Conservation (phyloP, 2,888 invertebrate genomes). For the Orchesellides sinensis region DNA sequence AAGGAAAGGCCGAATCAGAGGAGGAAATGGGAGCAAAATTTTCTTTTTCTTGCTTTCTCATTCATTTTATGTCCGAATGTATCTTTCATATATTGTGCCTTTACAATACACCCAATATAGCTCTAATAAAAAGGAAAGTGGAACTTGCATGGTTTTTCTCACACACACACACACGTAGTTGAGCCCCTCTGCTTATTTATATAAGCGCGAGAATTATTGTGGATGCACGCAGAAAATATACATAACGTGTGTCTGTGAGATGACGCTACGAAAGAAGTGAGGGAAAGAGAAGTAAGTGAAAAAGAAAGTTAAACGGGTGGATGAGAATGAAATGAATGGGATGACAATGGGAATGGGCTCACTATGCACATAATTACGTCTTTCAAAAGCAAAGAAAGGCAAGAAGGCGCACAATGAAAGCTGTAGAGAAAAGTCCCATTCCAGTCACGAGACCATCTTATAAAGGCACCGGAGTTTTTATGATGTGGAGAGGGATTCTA, state of each 20-base stretch:
- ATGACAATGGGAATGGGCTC: conserved; percentile 22
- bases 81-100: neutral
- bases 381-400: conserved; percentile 2
- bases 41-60: neutral
- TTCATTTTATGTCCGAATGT: neutral
- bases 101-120: too few relatives aligned
- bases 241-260: neutral
- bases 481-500: neutral
- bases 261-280: neutral
- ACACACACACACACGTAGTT: neutral
- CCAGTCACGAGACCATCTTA: too few relatives aligned
- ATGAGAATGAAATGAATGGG: conserved; percentile 22
- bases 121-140: neutral
- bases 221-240: neutral
- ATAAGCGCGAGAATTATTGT: neutral
- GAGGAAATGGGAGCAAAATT: neutral
- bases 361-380: conserved; percentile 33
- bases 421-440: neutral
- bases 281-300: neutral
- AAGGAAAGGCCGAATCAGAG: too few relatives aligned
- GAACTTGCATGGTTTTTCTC: neutral
- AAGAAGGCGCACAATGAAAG: too few relatives aligned
- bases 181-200: neutral
- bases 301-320: conserved; percentile 1
- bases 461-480: too few relatives aligned